Conservation (phyloP, 2,113 vertebrate genomes). For the Osmerus mordax region DNA sequence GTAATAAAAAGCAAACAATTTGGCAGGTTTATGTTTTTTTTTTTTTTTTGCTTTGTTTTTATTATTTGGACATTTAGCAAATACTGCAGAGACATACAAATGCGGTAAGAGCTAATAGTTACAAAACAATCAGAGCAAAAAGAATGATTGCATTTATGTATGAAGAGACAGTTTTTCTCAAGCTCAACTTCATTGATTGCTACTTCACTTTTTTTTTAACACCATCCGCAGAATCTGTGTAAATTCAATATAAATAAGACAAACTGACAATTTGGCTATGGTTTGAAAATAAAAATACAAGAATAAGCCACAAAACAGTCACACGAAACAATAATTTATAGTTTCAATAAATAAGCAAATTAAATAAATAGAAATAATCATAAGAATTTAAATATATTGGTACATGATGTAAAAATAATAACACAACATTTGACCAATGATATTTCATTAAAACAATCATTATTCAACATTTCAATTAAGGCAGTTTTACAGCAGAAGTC, state of each 20-base stretch:
- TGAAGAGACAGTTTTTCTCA: constrained; percentile 57
- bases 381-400: constrained; percentile 70
- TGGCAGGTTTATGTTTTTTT: neutral
- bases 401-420: constrained; percentile 64
- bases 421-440: constrained; percentile 65
- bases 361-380: constrained; percentile 85
- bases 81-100: constrained; percentile 92
- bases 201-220: constrained; percentile 55
- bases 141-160: constrained; percentile 92
- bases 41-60: constrained; percentile 59
- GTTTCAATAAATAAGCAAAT: constrained; percentile 85
- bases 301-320: constrained; percentile 52
- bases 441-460: constrained; percentile 51
- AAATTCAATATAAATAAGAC: constrained; percentile 30
- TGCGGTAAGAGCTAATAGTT: constrained; percentile 86
- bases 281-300: constrained; percentile 72
- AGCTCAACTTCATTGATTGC: constrained; percentile 47
- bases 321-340: constrained; percentile 78
- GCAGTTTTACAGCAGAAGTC: constrained; percentile 84
- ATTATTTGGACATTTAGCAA: constrained; percentile 94
- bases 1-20: constrained; percentile 13
- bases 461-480: constrained; percentile 74
- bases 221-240: constrained; percentile 25
- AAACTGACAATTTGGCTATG: constrained; percentile 66
- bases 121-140: constrained; percentile 83